Evolutionary conservation across 2,113 vertebrate genomes (phyloP), one percentile per base, ranked within the genome.

Genomic region (Charina bottae): DNA sequence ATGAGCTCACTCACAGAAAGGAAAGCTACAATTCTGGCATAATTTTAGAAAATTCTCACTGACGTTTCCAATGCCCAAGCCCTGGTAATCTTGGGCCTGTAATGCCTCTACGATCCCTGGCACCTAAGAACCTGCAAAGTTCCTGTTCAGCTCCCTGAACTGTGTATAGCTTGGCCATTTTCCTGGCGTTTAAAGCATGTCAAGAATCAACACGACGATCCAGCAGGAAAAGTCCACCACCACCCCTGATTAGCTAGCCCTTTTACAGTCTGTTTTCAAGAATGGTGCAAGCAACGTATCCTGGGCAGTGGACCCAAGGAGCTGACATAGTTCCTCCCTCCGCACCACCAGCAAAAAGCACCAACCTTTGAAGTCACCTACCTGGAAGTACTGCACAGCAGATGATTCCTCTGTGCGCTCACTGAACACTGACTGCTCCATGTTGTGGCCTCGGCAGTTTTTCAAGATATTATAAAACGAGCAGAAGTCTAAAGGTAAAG

Each of bases 331-430:
- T 49, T 26, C 15, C 37, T 49, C 56, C 68, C 46, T 23, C 23
- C 15, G 8, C 24, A 15, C 86, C 42, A 42, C 78, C 3, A 53
- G 19, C 23, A 5, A 83, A 53, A 54, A 83, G 10, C 33, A 56
- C 4, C 12, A 91, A 1, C 1, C 1, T 2, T 60, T 42, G 56
- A 7, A 19, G 59, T 92, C 42, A 55, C 90, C 89, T 97, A 99
- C 99, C 99, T 99, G 99, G 97, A 99, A 99, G 96, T 99, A 99
- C 97, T 99, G 99, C 94, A 99, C 99, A 11, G 99, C 99, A 12
- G 99, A 99, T 60, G 99, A 99, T 93, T 99, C 99, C 96, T 99
- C 99, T 0, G 99, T 99, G 93, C 99, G 97, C 85, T 99, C 99
- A 10, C 98, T 99, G 97, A 99, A 99, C 24, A 98, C 99, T 0